Evolutionary conservation across 1,140 invertebrate species (phyloP).

Genomic region (Sminthurinus signatus): DNA sequence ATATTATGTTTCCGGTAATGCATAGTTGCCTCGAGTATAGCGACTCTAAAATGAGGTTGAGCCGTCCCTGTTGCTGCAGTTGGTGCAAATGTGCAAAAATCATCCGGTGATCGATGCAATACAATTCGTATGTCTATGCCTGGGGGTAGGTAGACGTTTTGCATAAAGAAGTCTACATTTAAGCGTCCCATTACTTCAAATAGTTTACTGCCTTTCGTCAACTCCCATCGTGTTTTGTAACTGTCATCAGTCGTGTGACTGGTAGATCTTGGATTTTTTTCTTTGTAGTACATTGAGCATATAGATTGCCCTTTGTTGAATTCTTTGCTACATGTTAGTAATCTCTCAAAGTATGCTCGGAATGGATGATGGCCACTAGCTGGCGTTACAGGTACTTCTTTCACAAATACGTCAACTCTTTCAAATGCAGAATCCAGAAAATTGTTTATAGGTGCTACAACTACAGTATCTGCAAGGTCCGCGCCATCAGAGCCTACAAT

Average conservation of each 20-base stretch:
- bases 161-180: background rate
- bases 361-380: background rate
- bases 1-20: background rate
- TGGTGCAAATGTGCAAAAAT: slow-evolving; percentile 1
- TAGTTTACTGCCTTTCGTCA: background rate
- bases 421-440: background rate
- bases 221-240: background rate
- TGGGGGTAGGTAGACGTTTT: slow-evolving; percentile 23
- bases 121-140: slow-evolving; percentile 19
- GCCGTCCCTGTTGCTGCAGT: background rate
- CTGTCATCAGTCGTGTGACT: background rate
- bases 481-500: background rate
- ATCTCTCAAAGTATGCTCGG: background rate
- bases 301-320: background rate
- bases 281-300: background rate
- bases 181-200: background rate
- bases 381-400: background rate
- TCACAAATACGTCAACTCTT: background rate
- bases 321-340: background rate
- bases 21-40: slow-evolving; percentile 20
- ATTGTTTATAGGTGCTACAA: slow-evolving; percentile 2
- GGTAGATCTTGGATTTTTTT: background rate
- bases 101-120: background rate
- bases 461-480: background rate
- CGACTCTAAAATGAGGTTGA: background rate